Evolutionary conservation across 2,797 vertebrate genomes (phyloP).

Genomic region (Smutsia gigantea): DNA sequence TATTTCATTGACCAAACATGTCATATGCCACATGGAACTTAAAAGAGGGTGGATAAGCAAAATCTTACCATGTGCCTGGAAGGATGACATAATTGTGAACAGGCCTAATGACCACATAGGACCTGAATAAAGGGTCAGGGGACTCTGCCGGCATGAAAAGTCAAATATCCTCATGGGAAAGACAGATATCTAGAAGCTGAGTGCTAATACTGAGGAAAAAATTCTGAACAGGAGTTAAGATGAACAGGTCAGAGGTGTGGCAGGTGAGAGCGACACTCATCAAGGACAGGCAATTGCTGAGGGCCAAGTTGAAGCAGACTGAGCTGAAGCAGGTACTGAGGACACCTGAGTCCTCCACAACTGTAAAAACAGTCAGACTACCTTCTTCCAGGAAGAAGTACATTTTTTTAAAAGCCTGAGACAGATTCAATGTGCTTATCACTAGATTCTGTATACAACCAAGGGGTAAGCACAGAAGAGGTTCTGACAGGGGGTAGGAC

Average conservation of each 20-base stretch:
- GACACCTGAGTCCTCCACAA: not conserved
- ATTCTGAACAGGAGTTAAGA: not conserved
- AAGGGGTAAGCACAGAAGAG: not conserved
- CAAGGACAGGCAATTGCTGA: not conserved
- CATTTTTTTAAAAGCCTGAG: not conserved
- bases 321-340: not conserved
- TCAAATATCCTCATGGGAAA: not conserved
- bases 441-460: not conserved
- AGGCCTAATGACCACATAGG: not conserved
- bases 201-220: not conserved
- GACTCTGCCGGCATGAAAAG: not conserved
- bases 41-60: not conserved
- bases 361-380: not conserved
- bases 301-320: not conserved
- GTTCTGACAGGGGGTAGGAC: not conserved
- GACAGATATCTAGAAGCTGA: not conserved
- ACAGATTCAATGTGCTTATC: not conserved
- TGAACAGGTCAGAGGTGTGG: not conserved
- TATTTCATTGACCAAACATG: not conserved
- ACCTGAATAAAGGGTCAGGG: not conserved
- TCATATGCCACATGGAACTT: not conserved
- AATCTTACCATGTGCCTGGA: not conserved
- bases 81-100: too few species aligned
- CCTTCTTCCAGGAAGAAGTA: not conserved
- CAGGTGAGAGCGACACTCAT: not conserved